Evolutionary conservation across 1,140 invertebrate genomes (phyloP), one percentile per base, ranked within the genome.

Genomic region (Diplogasteroides magnus): DNA sequence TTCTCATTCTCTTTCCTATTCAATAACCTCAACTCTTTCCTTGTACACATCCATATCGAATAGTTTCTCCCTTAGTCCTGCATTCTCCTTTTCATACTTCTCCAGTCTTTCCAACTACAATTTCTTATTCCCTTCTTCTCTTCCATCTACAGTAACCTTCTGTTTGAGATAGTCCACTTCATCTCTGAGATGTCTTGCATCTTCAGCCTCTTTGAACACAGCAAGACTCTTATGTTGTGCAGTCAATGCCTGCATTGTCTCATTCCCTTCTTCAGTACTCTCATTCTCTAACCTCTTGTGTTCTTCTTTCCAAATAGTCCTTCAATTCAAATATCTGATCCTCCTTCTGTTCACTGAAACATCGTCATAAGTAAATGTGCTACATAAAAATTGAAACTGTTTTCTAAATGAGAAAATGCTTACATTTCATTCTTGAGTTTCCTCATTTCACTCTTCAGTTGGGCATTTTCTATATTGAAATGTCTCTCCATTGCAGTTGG

Each of bases 21-120:
- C 23, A 64, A 23, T 64, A 48, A 61, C 61, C 23, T 61, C 61
- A 61, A 25, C 61, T 26, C 61, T 13, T 14, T 13, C 13, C 19
- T 48, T 25, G 25, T 26, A 25, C 13, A 61, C 13, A 48, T 64
- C 63, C 6, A 64, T 6, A 64, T 32, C 31, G 6, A 11, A 6
- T n/a, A 28, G 14, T 37, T 68, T 3, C 23, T 68, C 67, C 27
- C 37, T 15, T 19, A 68, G 27, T 23, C 67, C 62, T 11, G 11
- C 11, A 62, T 64, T 11, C 11, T 64, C 37, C 19, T 62, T 62
- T 15, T 37, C 63, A 31, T 57, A 26, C 63, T 26, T 37, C 31
- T 64, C 37, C 31, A 64, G 27, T 31, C 29, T 28, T n/a, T 37
- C 59, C 63, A 64, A 26, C 63, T 64, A 31, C 11, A 58, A 62